phyloP scores from a whole-genome alignment of 2,113 vertebrate genomes.

The Tyto alba region DNA sequence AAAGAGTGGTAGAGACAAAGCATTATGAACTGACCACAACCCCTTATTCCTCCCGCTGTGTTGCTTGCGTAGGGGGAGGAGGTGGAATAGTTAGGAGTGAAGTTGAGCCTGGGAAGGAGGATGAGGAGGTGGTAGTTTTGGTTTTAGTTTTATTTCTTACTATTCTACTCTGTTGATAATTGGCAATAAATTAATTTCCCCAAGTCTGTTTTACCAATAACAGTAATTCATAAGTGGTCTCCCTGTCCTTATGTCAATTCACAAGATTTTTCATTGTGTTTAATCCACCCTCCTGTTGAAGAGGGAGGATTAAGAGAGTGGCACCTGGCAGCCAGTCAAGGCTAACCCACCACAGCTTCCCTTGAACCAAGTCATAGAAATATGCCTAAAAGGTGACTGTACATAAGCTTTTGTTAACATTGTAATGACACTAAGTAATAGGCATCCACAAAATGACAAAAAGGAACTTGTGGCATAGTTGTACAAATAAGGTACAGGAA shows the following conservation, averaged over 20 bases:
- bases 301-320: rapidly evolving
- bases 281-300: neutral
- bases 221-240: neutral
- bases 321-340: neutral
- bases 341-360: neutral
- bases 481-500: neutral
- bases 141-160: neutral
- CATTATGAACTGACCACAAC: neutral
- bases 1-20: neutral
- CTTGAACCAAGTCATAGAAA: neutral
- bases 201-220: neutral
- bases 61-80: rapidly evolving
- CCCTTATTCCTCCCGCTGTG: neutral
- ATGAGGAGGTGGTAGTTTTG: neutral
- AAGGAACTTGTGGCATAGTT: neutral
- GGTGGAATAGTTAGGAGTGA: neutral
- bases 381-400: neutral
- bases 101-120: neutral
- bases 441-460: neutral
- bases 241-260: neutral
- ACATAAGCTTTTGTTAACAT: neutral
- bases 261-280: neutral
- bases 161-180: neutral
- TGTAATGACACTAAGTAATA: neutral
- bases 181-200: neutral